These are phyloP conservation scores for Sicus ferrugineus DNA, from an alignment of 2,888 invertebrate genomes.

Conservation along the genomic window DNA sequence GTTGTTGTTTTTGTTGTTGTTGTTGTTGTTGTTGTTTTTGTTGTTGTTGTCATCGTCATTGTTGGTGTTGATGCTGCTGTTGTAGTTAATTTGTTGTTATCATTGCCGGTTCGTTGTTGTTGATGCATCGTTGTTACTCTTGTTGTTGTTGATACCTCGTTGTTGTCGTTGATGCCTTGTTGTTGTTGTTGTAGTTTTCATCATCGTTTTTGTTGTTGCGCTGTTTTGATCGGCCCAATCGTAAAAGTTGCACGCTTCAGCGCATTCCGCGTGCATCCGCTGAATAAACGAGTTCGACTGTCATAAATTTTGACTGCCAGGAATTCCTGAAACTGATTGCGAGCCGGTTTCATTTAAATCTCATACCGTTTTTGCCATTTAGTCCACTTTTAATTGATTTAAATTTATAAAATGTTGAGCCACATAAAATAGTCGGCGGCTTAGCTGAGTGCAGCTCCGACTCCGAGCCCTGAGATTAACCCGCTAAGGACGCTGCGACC, in stretches of 20 bases:
- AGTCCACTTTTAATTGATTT: conserved; percentile 16
- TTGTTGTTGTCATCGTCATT: no score
- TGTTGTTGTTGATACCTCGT: no score
- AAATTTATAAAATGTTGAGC: conserved; percentile 8
- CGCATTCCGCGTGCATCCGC: conserved; percentile 11
- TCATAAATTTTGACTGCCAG: conserved; percentile 23
- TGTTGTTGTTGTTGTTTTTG: no score
- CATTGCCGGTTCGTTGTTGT: no score
- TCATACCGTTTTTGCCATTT: not conserved
- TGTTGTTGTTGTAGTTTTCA: not conserved
- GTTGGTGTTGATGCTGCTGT: no score
- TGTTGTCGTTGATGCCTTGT: not conserved
- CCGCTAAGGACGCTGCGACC: not conserved
- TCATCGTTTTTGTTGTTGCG: not conserved
- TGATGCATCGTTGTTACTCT: no score
- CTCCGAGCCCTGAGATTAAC: not conserved
- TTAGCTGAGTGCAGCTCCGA: no score
- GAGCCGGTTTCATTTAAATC: conserved; percentile 13
- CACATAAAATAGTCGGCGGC: not conserved
- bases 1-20: no score
- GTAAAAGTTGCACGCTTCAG: not conserved
- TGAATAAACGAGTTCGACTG: conserved; percentile 6
- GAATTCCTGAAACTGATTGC: conserved; percentile 24
- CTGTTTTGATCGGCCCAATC: conserved; percentile 6
- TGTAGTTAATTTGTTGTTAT: no score